Base-by-base conservation (phyloP, 37 sponge, comb jelly and placozoan species). In the Agelas oroides region DNA sequence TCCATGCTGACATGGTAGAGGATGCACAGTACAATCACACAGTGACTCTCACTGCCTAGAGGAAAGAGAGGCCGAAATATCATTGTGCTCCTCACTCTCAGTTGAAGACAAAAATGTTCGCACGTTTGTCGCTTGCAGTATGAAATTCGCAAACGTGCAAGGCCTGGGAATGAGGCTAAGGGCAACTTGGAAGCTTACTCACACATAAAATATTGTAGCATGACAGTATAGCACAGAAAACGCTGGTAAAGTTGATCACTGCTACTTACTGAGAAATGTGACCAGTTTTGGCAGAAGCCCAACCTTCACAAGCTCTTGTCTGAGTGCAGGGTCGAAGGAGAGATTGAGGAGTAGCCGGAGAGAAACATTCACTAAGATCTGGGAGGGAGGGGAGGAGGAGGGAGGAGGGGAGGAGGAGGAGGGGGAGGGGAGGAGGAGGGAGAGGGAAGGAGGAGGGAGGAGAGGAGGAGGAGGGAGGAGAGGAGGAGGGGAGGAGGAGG, bases 1-100 rank as follows among this genome's bases (percentile, higher is more conserved):
- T 90, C 86, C 19, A 95, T 90, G 68, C 96, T 95, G 81, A 97
- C 78, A 85, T 95, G 98, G 73, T 97, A 97, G 70, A 97, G 87
- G 65, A 95, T 86, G 24, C 87, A 82, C 69, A 89, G 53, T 16
- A 94, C 91, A 23, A 83, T 32, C 16, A 66, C 66, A 23, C 83
- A 65, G 40, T 94, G 87, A 25, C 69, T 84, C 37, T 89, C 79
- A 36, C 82, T 61, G 53, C 35, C 91, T 94, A 74, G 46, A n/a
- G n/a, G 8, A 12, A 8, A 46, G 46, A 8, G 8, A 46, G n/a
- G 16, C 69, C 6, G 28, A 15, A n/a, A n/a, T n/a, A n/a, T n/a
- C n/a, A n/a, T n/a, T n/a, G n/a, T n/a, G n/a, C n/a, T n/a, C n/a
- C n/a, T n/a, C n/a, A n/a, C n/a, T n/a, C n/a, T n/a, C n/a, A n/a